Percentiles rank a stretch among this genome's conserved stretches.
These are phyloP conservation scores for Upupa epops DNA, from an alignment of 2,113 vertebrate species.

Conservation along the genomic window DNA sequence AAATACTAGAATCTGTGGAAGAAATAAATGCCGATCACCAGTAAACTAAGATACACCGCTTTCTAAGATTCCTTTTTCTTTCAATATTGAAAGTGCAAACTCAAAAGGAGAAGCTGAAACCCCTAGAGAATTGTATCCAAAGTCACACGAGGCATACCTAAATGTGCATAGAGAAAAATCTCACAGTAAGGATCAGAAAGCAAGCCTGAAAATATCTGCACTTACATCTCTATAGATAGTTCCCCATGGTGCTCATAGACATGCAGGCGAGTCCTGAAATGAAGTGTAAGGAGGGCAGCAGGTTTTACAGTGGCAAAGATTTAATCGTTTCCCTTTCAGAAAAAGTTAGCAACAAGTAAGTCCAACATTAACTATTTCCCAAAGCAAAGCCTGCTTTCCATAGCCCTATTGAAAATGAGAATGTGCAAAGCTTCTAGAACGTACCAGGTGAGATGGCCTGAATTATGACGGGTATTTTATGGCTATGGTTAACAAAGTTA, in stretches of 20 bases:
- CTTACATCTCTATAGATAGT: background rate
- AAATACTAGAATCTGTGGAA: background rate
- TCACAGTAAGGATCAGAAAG: background rate
- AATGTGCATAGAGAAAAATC: background rate
- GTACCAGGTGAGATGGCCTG: conserved; percentile 17
- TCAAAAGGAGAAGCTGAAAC: background rate
- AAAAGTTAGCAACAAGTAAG: background rate
- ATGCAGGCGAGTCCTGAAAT: background rate
- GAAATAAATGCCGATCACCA: background rate
- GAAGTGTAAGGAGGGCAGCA: background rate
- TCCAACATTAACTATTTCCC: background rate
- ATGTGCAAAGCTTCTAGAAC: background rate
- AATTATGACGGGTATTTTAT: conserved; percentile 46
- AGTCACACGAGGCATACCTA: background rate
- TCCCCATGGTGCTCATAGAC: background rate
- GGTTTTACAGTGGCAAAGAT: background rate
- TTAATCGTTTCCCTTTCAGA: background rate
- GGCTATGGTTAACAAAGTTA: conserved; percentile 26
- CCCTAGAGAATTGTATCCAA: background rate
- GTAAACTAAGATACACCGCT: background rate
- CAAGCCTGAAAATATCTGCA: background rate
- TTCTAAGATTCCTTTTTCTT: background rate
- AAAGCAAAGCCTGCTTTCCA: background rate
- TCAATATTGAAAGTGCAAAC: background rate
- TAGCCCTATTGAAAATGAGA: background rate